Percentiles rank a stretch among this genome's conserved stretches.
These are phyloP conservation scores for Psilopsiagon aurifrons DNA, from an alignment of 2,113 vertebrate species.

Conservation along the genomic window DNA sequence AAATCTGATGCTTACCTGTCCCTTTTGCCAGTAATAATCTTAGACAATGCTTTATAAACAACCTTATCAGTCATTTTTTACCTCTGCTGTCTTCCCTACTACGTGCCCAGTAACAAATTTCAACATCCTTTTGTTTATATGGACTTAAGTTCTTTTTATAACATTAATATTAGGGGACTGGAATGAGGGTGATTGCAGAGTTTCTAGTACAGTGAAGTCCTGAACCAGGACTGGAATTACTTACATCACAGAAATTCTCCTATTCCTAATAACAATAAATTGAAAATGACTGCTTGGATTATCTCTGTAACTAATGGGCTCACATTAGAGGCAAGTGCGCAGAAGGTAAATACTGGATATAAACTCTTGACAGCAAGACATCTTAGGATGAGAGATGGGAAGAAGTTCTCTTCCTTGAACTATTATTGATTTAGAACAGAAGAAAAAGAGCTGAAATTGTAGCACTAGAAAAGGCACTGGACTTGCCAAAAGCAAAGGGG, in stretches of 20 bases:
- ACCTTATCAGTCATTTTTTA: neutral
- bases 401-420: neutral
- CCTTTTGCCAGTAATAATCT: neutral
- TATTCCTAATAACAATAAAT: constrained; percentile 45
- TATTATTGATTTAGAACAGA: neutral
- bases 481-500: neutral
- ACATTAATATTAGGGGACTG: neutral
- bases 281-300: constrained; percentile 38
- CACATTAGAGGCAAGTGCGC: constrained; percentile 49
- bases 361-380: constrained; percentile 43
- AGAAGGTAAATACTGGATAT: constrained; percentile 58
- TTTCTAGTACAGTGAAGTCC: neutral
- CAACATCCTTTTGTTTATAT: neutral
- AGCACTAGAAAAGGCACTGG: neutral
- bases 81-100: fast-evolving
- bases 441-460: neutral
- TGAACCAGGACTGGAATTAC: neutral
- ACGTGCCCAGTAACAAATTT: neutral
- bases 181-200: neutral
- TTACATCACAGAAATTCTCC: constrained; percentile 10
- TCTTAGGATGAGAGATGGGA: constrained; percentile 14
- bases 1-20: neutral
- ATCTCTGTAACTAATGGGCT: constrained; percentile 53
- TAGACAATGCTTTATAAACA: neutral
- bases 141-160: neutral